Evolutionary conservation across 1,140 invertebrate species (phyloP).

Genomic region (Pseudobourletiella spinata): DNA sequence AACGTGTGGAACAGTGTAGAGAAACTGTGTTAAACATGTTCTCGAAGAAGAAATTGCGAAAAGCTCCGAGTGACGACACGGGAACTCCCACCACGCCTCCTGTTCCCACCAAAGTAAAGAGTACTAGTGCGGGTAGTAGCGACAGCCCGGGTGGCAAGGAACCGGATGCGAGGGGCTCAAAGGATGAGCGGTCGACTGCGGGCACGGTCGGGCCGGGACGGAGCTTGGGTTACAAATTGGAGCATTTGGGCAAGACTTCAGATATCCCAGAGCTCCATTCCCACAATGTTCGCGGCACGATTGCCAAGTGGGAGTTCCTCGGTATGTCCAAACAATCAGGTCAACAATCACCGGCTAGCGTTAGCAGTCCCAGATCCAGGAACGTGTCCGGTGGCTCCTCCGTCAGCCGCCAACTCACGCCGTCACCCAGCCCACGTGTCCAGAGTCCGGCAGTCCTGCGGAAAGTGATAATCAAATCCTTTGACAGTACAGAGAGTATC

Average conservation of each 20-base stretch:
- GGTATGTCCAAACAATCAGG: no score
- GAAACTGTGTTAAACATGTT: no score
- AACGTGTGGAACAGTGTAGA: no score
- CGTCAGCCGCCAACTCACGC: neutral
- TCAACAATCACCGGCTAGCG: neutral
- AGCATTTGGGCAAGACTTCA: neutral
- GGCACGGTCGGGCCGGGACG: neutral
- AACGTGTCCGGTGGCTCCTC: neutral
- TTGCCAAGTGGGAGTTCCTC: neutral
- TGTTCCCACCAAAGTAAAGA: no score
- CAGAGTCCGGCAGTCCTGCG: neutral
- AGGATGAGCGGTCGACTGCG: neutral
- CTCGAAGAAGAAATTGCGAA: no score
- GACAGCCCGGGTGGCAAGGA: no score
- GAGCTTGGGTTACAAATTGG: neutral
- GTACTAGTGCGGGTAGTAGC: no score
- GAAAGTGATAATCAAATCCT: neutral
- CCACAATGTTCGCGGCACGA: neutral
- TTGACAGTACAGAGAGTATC: neutral
- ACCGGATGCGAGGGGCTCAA: no score
- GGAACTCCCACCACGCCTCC: no score
- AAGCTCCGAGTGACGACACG: no score
- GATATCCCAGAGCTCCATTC: neutral
- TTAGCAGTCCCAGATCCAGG: neutral
- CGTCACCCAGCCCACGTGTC: neutral